Percentiles rank a stretch among this genome's conserved stretches.
phyloP scores from a whole-genome alignment of 1,140 invertebrate species.

The Uloborus diversus region DNA sequence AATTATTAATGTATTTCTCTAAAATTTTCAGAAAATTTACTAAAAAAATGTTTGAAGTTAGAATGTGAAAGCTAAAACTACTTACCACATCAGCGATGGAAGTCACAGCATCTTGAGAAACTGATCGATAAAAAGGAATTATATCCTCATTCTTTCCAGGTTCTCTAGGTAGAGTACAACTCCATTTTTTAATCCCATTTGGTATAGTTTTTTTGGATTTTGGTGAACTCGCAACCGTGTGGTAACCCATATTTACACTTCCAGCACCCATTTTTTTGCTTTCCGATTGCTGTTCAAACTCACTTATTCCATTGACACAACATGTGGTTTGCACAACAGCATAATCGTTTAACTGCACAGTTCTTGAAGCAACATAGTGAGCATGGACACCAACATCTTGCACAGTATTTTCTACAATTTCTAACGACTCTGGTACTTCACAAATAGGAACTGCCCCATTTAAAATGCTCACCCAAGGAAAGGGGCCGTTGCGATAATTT shows the following conservation, averaged over 20 bases:
- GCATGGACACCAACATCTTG: not conserved
- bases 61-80: no score
- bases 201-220: slow-evolving; percentile 12
- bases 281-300: not conserved
- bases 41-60: no score
- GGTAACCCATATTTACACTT: not conserved
- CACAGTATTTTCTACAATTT: not conserved
- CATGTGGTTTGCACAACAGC: slow-evolving; percentile 26
- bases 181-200: slow-evolving; percentile 3
- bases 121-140: not conserved
- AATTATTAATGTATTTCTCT: no score
- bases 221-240: slow-evolving; percentile 16
- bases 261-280: not conserved
- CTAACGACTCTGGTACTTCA: not conserved
- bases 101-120: slow-evolving; percentile 16
- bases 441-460: not conserved
- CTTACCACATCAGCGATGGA: slow-evolving; percentile 30
- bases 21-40: no score
- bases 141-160: not conserved
- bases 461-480: not conserved
- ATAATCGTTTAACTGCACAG: not conserved
- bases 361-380: not conserved
- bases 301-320: slow-evolving; percentile 5
- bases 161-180: slow-evolving; percentile 17
- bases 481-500: not conserved